phyloP scores from a whole-genome alignment of 2,797 vertebrate genomes.

The Allobates femoralis region DNA sequence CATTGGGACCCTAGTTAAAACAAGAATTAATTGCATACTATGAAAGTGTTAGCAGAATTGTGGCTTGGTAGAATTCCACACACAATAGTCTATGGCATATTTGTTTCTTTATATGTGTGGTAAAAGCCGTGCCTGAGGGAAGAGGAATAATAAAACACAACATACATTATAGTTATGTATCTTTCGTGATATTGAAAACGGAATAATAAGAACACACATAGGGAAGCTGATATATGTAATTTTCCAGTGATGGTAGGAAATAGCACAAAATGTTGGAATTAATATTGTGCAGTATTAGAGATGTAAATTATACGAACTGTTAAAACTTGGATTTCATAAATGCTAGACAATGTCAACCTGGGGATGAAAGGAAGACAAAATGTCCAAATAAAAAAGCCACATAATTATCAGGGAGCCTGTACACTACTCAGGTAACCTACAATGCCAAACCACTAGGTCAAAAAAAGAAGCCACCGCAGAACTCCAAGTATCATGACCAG shows the following conservation, averaged over 20 bases:
- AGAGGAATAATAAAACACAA: not conserved
- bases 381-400: no score
- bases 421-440: no score
- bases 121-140: not conserved
- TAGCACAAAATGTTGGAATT: not conserved
- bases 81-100: conserved; percentile 24
- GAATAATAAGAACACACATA: not conserved
- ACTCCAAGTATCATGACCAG: no score
- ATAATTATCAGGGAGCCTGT: no score
- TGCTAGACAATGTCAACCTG: no score
- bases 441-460: no score
- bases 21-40: conserved; percentile 55
- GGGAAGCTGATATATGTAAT: not conserved
- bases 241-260: not conserved
- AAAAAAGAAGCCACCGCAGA: no score
- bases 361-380: no score
- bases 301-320: no score
- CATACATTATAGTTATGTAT: not conserved
- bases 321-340: no score
- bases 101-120: not conserved
- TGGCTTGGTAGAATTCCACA: conserved; percentile 7
- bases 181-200: not conserved
- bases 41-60: conserved; percentile 34
- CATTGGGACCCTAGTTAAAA: conserved; percentile 58
- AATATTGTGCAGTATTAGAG: not conserved